Conservation (phyloP, 2,113 vertebrate genomes). For the Mirza zaza region DNA sequence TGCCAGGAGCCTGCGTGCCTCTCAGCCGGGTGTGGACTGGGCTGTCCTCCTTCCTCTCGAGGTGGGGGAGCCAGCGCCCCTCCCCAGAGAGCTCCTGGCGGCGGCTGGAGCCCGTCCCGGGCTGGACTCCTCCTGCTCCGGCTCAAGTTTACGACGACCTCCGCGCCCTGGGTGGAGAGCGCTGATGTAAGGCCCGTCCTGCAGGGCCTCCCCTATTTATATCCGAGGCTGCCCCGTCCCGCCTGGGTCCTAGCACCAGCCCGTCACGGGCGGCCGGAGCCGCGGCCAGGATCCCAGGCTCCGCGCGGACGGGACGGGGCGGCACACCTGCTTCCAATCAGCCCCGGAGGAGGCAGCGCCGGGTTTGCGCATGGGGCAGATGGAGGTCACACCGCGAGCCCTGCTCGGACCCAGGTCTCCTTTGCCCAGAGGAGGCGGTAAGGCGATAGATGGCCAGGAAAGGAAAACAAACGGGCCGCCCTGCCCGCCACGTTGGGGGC, state of each 20-base stretch:
- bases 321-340: not conserved
- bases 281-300: constrained; percentile 18
- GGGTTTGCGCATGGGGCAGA: accelerated
- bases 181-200: constrained; percentile 85
- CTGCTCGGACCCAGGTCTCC: not conserved
- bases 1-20: not conserved
- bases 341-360: not conserved
- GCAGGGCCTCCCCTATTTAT: constrained; percentile 78
- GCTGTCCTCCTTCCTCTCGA: not conserved
- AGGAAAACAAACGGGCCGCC: not conserved
- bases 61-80: not conserved
- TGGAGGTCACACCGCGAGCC: not conserved
- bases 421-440: not conserved
- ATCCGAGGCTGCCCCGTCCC: constrained; percentile 69
- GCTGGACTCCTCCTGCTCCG: not conserved
- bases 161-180: constrained; percentile 86
- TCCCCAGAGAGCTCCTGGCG: accelerated
- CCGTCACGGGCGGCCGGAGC: constrained; percentile 58
- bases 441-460: not conserved
- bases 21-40: not conserved
- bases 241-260: constrained; percentile 83
- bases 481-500: accelerated
- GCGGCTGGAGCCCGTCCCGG: not conserved
- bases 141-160: constrained; percentile 70
- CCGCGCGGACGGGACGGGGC: not conserved